A percentile compares a stretch with the other conserved stretches of the same genome.
Conservation (phyloP, 2,888 invertebrate species). For the Tridacna crocea region DNA sequence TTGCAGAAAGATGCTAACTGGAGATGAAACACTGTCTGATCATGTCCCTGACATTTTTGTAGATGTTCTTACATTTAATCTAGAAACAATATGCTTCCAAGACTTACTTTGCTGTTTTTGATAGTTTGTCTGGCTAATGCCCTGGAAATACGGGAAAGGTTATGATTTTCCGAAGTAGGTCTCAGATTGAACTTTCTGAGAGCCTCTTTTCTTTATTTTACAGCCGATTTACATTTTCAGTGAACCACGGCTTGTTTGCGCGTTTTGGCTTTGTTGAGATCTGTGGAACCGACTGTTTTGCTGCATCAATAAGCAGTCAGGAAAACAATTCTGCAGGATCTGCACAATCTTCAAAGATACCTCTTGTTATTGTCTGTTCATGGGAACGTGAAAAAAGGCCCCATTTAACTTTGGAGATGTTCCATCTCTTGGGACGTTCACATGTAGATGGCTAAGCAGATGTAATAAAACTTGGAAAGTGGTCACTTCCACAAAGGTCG, state of each 20-base stretch:
- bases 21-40: no score
- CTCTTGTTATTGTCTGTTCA: neutral
- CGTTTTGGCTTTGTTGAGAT: neutral
- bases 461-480: slow-evolving; percentile 7
- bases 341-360: neutral
- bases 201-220: neutral
- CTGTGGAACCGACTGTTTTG: neutral
- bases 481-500: slow-evolving; percentile 3
- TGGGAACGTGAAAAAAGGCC: neutral
- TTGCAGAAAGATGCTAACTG: no score
- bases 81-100: neutral
- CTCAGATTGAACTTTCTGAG: neutral
- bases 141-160: neutral
- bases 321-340: neutral
- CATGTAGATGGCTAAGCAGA: neutral
- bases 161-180: neutral
- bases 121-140: neutral
- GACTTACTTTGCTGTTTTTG: neutral
- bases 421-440: neutral
- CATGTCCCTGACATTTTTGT: neutral
- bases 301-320: neutral
- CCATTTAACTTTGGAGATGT: neutral
- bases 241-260: neutral
- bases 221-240: neutral
- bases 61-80: neutral